These are phyloP conservation scores for Chondrosia reniformis DNA, from an alignment of 37 sponge, comb jelly and placozoan species.

Conservation along the genomic window DNA sequence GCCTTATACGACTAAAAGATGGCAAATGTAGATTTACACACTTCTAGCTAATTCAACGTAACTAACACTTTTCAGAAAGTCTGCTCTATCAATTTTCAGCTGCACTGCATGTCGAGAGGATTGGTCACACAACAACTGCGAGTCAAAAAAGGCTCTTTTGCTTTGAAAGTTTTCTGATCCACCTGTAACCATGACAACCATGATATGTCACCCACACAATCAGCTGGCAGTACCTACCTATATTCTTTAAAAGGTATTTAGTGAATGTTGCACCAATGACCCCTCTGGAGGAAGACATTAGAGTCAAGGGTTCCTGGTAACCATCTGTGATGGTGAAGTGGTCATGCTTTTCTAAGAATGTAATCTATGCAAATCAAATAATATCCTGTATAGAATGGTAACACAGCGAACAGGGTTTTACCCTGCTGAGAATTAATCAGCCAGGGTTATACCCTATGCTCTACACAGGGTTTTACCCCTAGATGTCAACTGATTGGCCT, in stretches of 20 bases:
- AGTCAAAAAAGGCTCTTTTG: slow-evolving; percentile 65
- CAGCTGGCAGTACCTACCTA: slow-evolving; percentile 39
- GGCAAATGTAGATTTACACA: neutral
- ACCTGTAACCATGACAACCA: too few species aligned
- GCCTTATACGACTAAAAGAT: slow-evolving; percentile 47
- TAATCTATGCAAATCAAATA: slow-evolving; percentile 26
- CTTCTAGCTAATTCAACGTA: neutral
- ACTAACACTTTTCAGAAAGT: slow-evolving; percentile 68
- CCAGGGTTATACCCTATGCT: too few species aligned
- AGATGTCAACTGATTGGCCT: neutral
- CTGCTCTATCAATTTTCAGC: slow-evolving; percentile 28
- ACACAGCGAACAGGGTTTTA: too few species aligned
- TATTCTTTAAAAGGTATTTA: slow-evolving; percentile 66
- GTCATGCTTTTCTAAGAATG: neutral
- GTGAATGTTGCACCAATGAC: slow-evolving; percentile 62
- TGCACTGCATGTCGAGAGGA: slow-evolving; percentile 16
- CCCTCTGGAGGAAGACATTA: slow-evolving; percentile 31
- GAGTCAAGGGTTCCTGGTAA: slow-evolving; percentile 39
- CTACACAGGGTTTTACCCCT: too few species aligned
- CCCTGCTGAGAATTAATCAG: too few species aligned
- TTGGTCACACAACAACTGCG: slow-evolving; percentile 18
- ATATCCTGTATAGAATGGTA: too few species aligned
- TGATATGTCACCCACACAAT: neutral
- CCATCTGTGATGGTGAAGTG: slow-evolving; percentile 56
- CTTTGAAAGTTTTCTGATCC: slow-evolving; percentile 81